phyloP scores from a whole-genome alignment of 2,888 invertebrate genomes.

The Pocota personata region DNA sequence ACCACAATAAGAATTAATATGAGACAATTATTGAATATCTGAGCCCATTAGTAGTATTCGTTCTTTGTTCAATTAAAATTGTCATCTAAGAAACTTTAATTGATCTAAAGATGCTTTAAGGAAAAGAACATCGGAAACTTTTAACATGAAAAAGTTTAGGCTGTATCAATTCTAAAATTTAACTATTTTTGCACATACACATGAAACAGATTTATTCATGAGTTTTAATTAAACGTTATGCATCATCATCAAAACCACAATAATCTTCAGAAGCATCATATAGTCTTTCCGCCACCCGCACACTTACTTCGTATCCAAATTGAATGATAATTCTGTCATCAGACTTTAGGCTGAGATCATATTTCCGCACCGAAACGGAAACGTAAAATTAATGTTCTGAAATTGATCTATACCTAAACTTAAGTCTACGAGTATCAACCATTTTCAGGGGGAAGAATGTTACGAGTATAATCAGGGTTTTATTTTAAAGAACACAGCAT shows the following conservation, averaged over 20 bases:
- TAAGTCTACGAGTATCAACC: slow-evolving; percentile 15
- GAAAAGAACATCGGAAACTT: too few relatives aligned
- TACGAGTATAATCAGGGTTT: slow-evolving; percentile 23
- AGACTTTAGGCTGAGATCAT: slow-evolving; percentile 20
- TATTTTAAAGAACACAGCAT: slow-evolving; percentile 11
- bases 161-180: too few relatives aligned
- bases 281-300: neutral
- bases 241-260: neutral
- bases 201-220: neutral
- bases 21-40: too few relatives aligned
- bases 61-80: too few relatives aligned
- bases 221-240: neutral
- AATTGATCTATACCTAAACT: slow-evolving; percentile 33
- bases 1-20: too few relatives aligned
- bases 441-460: slow-evolving; percentile 6
- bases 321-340: slow-evolving; percentile 22
- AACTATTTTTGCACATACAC: too few relatives aligned
- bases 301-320: neutral
- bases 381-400: slow-evolving; percentile 41
- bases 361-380: slow-evolving; percentile 33
- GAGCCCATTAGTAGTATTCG: too few relatives aligned
- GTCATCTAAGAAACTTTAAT: too few relatives aligned
- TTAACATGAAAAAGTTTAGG: too few relatives aligned
- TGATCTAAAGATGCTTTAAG: too few relatives aligned
- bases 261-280: neutral